These are phyloP conservation scores for Apis mellifera DNA, from an alignment of 1,140 invertebrate species.

Conservation along the genomic window Amel_HAv3.1 CM009937.2:8240001-8240500, in stretches of 20 bases:
- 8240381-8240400: slow-evolving; percentile 8
- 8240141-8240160: too few relatives aligned
- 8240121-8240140: too few relatives aligned
- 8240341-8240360: not conserved
- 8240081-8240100: too few relatives aligned
- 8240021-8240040: too few relatives aligned
- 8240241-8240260: too few relatives aligned
- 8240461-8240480: slow-evolving; percentile 8
- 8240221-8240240: not conserved
- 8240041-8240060: too few relatives aligned
- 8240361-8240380: not conserved
- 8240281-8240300: slow-evolving; percentile 5
- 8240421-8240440: slow-evolving; percentile 56
- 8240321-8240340: not conserved
- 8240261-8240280: not conserved
- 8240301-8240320: not conserved
- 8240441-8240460: slow-evolving; percentile 29
- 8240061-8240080: too few relatives aligned
- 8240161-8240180: too few relatives aligned
- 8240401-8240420: slow-evolving; percentile 41
- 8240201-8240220: not conserved
- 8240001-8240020: too few relatives aligned
- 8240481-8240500: not conserved
- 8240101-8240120: too few relatives aligned
- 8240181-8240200: not conserved